A percentile compares a stretch with the other conserved stretches of the same genome.
Conservation (phyloP, 2,797 vertebrate genomes). For the Platalea minor region DNA sequence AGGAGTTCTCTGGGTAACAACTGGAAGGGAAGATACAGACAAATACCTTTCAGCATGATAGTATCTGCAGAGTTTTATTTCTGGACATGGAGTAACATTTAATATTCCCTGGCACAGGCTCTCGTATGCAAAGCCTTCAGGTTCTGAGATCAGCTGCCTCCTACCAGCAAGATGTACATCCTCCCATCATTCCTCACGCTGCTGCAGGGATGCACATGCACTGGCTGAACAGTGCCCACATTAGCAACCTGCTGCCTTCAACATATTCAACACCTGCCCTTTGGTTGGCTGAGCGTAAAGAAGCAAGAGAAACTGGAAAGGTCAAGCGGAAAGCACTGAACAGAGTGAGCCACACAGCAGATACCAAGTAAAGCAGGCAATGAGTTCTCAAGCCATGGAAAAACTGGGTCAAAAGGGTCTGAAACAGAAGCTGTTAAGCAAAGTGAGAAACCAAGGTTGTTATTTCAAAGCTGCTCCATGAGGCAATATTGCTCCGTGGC, state of each 20-base stretch:
- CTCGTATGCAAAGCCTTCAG: background rate
- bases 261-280: background rate
- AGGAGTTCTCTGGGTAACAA: background rate
- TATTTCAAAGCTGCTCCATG: background rate
- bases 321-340: background rate
- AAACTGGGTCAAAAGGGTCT: conserved; percentile 18
- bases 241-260: background rate
- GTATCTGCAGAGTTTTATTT: background rate
- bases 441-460: background rate
- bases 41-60: background rate
- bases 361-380: background rate
- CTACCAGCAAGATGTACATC: background rate
- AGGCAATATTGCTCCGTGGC: background rate
- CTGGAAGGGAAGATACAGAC: background rate
- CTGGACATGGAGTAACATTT: background rate
- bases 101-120: background rate
- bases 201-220: background rate
- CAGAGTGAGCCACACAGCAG: background rate
- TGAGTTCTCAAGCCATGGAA: background rate
- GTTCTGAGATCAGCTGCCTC: background rate
- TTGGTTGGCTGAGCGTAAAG: background rate
- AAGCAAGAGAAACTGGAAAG: background rate
- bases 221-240: background rate
- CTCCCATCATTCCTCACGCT: rapidly evolving
- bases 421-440: conserved; percentile 16